These are phyloP conservation scores for Tragelaphus scriptus DNA, from an alignment of 2,113 vertebrate genomes.

Conservation along the genomic window DNA sequence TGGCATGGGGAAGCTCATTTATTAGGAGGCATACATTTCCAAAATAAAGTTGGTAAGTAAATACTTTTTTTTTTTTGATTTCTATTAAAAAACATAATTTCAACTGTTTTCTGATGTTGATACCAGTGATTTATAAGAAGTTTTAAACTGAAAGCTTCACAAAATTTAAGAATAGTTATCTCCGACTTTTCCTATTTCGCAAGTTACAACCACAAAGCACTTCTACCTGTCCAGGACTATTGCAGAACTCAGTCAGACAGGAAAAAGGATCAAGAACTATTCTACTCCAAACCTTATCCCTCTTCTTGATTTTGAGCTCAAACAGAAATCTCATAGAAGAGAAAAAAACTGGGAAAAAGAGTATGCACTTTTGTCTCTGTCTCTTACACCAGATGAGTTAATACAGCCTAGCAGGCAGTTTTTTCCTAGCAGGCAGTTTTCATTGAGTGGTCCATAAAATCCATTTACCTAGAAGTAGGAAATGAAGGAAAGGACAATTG, in stretches of 20 bases:
- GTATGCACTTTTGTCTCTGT: not conserved
- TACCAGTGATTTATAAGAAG: not conserved
- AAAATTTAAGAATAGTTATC: slow-evolving; percentile 14
- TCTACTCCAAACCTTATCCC: not conserved
- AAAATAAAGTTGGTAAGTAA: not conserved
- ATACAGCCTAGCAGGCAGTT: not conserved
- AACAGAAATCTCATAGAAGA: not conserved
- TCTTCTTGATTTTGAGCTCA: not conserved
- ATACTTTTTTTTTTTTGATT: not conserved
- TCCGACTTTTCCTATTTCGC: not conserved
- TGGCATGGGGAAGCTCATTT: not conserved
- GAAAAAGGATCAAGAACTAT: not conserved
- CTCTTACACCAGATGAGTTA: not conserved
- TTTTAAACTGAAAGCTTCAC: not conserved
- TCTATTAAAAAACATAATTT: not conserved
- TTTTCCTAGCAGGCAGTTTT: not conserved
- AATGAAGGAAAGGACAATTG: not conserved
- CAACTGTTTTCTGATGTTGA: not conserved
- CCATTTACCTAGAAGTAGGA: not conserved
- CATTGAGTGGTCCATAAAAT: not conserved
- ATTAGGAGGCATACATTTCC: not conserved
- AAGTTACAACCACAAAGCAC: not conserved
- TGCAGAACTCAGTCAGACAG: not conserved
- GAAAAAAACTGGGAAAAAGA: not conserved
- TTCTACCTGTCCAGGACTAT: not conserved